Conservation (phyloP, 2,113 vertebrate genomes). For the Tretioscincus oriximinensis region DNA sequence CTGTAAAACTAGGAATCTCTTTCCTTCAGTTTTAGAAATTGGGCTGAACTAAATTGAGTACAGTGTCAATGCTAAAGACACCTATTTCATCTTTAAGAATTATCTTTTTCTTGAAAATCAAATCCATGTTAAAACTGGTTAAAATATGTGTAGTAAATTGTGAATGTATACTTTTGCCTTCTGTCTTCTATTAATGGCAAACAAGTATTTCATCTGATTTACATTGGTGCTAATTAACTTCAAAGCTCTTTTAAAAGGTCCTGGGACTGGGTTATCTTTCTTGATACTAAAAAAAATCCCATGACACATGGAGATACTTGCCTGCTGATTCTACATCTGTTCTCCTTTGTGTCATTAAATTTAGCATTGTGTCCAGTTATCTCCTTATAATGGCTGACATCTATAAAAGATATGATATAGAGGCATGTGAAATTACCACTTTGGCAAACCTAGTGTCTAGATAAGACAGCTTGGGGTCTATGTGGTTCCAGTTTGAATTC, state of each 20-base stretch:
- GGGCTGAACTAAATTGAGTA: not conserved
- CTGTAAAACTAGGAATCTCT: not conserved
- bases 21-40: not conserved
- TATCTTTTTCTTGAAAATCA: not conserved
- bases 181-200: not conserved
- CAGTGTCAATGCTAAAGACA: not conserved
- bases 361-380: slow-evolving; percentile 31
- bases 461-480: too few species aligned
- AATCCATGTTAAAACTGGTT: not conserved
- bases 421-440: too few species aligned
- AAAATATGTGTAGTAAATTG: not conserved
- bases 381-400: slow-evolving; percentile 46
- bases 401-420: not conserved
- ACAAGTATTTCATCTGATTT: not conserved
- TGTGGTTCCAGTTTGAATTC: too few species aligned
- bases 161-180: not conserved
- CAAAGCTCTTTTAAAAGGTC: not conserved
- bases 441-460: too few species aligned
- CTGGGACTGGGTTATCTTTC: not conserved
- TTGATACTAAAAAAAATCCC: slow-evolving; percentile 35
- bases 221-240: not conserved
- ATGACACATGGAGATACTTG: slow-evolving; percentile 10
- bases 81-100: not conserved
- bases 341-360: not conserved
- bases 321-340: too few species aligned